Conservation (phyloP, 2,888 invertebrate species). For the Philhelius pedissequus region DNA sequence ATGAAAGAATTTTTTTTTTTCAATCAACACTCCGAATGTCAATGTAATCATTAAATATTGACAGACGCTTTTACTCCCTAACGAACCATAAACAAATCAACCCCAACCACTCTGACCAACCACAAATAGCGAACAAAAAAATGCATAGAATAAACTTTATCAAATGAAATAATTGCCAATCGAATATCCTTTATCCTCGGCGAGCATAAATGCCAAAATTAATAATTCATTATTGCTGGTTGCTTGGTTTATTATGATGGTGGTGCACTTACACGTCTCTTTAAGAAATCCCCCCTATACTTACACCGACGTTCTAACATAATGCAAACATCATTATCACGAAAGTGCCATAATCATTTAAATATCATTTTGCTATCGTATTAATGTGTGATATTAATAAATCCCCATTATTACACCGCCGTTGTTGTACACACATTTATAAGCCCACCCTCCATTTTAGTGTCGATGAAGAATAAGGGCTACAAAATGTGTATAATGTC, state of each 20-base stretch:
- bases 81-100: slow-evolving; percentile 9
- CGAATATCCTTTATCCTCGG: slow-evolving; percentile 50
- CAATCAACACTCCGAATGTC: slow-evolving; percentile 28
- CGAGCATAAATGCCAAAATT: slow-evolving; percentile 50
- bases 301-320: not conserved
- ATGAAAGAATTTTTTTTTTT: slow-evolving; percentile 6
- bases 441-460: not conserved
- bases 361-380: slow-evolving; percentile 57
- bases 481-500: slow-evolving; percentile 16
- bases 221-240: slow-evolving; percentile 49
- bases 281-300: not conserved
- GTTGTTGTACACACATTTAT: not conserved
- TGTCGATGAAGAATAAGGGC: not conserved
- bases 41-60: slow-evolving; percentile 47
- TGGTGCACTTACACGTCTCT: no score
- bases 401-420: slow-evolving; percentile 12
- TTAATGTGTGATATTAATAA: slow-evolving; percentile 58
- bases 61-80: slow-evolving; percentile 17
- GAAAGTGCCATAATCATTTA: slow-evolving; percentile 64
- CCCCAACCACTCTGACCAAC: not conserved
- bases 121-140: not conserved
- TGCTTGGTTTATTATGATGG: no score
- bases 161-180: slow-evolving; percentile 60
- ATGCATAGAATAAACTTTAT: slow-evolving; percentile 25
- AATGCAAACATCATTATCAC: slow-evolving; percentile 50